Percentiles rank a stretch among this genome's conserved stretches.
These are phyloP conservation scores for Nemopilema nomurai DNA, from an alignment of 30 jellyfish, hydroid and myxozoan genomes.

Conservation along the genomic window DNA sequence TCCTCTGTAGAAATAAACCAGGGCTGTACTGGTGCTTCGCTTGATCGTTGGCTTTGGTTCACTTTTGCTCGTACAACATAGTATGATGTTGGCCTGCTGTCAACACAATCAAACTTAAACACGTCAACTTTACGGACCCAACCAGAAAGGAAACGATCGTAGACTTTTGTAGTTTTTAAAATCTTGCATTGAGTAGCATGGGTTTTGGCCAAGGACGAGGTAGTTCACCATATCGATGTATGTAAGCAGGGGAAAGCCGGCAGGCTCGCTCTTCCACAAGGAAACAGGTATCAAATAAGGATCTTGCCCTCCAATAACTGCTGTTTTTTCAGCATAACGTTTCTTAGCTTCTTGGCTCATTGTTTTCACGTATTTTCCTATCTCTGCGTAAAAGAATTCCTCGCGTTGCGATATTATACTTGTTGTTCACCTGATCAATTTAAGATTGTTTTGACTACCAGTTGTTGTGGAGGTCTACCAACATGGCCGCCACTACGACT, in stretches of 20 bases:
- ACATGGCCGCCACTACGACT: conserved; percentile 28
- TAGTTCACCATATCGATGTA: conserved; percentile 8
- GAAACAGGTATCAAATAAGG: background rate
- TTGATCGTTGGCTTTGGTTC: background rate
- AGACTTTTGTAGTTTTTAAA: conserved; percentile 16
- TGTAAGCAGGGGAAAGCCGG: background rate
- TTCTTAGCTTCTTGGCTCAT: conserved; percentile 19
- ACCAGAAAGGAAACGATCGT: conserved; percentile 17
- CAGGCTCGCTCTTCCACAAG: background rate
- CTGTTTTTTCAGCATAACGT: conserved; percentile 4
- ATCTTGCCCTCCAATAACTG: background rate
- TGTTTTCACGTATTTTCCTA: conserved; percentile 4
- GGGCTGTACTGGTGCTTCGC: conserved; percentile 13
- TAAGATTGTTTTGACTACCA: conserved; percentile 15
- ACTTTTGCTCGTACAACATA: conserved; percentile 5
- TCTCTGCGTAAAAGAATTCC: conserved; percentile 16
- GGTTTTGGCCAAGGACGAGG: conserved; percentile 10
- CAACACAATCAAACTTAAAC: conserved; percentile 3
- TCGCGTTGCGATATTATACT: conserved; percentile 2
- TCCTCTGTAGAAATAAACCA: conserved; percentile 12
- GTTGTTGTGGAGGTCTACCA: conserved; percentile 19
- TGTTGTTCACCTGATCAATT: conserved; percentile 15
- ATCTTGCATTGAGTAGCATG: background rate
- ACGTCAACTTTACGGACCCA: conserved; percentile 21
- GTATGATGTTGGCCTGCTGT: background rate